Conservation (phyloP, 2,113 vertebrate genomes). For the Cololabis saira region DNA sequence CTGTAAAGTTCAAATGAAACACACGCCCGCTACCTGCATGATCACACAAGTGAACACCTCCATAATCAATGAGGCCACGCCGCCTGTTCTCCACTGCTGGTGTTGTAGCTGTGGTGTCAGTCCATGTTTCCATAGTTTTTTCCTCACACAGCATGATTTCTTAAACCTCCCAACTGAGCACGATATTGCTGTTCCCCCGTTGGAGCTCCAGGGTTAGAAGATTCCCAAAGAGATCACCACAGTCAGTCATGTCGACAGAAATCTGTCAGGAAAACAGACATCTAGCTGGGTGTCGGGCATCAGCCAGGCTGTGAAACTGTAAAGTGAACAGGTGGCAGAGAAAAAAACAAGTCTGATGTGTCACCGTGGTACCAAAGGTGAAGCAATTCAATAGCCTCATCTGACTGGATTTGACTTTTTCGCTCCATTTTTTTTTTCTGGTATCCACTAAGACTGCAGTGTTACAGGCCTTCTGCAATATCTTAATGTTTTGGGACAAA, state of each 20-base stretch:
- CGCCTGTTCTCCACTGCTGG: slow-evolving; percentile 33
- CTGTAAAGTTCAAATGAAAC: slow-evolving; percentile 80
- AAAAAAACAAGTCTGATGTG: slow-evolving; percentile 49
- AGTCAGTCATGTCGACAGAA: slow-evolving; percentile 25
- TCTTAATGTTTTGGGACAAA: slow-evolving; percentile 79
- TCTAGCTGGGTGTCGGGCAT: slow-evolving; percentile 21
- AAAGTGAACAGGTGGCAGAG: slow-evolving; percentile 62
- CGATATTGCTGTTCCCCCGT: slow-evolving; percentile 40
- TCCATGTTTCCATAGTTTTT: slow-evolving; percentile 44
- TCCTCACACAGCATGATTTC: slow-evolving; percentile 52
- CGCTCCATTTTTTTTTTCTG: slow-evolving; percentile 52
- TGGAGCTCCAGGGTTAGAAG: slow-evolving; percentile 34
- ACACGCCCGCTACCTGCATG: slow-evolving; percentile 69
- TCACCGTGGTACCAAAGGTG: slow-evolving; percentile 37
- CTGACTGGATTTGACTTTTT: slow-evolving; percentile 26
- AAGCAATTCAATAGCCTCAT: slow-evolving; percentile 27
- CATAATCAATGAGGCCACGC: slow-evolving; percentile 70
- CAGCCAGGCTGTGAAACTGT: slow-evolving; percentile 22
- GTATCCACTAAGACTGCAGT: slow-evolving; percentile 55
- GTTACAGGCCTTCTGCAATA: slow-evolving; percentile 66
- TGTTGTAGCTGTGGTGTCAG: slow-evolving; percentile 52
- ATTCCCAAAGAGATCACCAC: slow-evolving; percentile 33
- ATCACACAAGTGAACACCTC: slow-evolving; percentile 76
- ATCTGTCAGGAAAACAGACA: slow-evolving; percentile 31
- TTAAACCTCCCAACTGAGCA: slow-evolving; percentile 47